Conservation (phyloP, 2,797 vertebrate species). For the Molossus alvarezi region DNA sequence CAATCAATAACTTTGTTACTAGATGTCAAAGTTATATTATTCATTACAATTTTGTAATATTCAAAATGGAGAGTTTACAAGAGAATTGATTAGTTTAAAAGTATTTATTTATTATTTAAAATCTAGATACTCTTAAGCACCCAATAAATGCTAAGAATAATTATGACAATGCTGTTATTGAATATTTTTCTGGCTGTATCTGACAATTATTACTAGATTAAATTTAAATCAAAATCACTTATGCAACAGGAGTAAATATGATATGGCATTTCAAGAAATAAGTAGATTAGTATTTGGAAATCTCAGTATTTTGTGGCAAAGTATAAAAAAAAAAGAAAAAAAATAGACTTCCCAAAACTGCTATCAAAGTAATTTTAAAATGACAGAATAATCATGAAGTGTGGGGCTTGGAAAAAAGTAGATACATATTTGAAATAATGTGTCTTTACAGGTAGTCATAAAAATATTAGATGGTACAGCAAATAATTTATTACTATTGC, state of each 20-base stretch:
- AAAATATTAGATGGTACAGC: not conserved
- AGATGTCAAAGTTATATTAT: not conserved
- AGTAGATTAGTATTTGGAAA: not conserved
- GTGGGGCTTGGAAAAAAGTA: not conserved
- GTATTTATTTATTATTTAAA: not conserved
- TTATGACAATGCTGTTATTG: slow-evolving; percentile 4
- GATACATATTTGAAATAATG: slow-evolving; percentile 12
- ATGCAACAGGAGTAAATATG: not conserved
- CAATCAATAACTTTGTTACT: not conserved
- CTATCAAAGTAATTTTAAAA: slow-evolving; percentile 34
- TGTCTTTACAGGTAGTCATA: not conserved
- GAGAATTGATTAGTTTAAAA: not conserved
- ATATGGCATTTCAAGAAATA: not conserved
- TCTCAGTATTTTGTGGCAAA: not conserved
- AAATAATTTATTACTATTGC: not conserved
- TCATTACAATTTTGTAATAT: not conserved
- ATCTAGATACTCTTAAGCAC: not conserved
- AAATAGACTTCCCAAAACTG: not conserved
- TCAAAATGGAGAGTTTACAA: not conserved
- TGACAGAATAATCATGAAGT: slow-evolving; percentile 15
- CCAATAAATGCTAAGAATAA: not conserved
- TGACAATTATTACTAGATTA: not conserved
- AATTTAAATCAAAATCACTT: slow-evolving; percentile 52
- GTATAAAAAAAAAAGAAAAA: slow-evolving; percentile 46
- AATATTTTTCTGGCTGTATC: not conserved